Conservation (phyloP, 2,888 invertebrate genomes). For the Mamestra brassicae region DNA sequence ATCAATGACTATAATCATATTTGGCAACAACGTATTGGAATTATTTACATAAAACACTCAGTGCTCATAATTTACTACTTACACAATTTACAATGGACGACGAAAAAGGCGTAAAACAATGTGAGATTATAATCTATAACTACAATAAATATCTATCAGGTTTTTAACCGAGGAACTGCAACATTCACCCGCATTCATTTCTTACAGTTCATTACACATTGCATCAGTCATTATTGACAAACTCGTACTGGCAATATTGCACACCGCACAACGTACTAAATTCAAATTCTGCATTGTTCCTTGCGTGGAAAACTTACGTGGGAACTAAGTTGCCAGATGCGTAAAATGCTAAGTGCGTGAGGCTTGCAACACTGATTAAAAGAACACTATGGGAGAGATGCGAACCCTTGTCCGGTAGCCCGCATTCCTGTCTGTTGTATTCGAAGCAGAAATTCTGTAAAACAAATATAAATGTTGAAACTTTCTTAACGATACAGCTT, state of each 20-base stretch:
- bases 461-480: slow-evolving; percentile 55
- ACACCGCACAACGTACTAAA: slow-evolving; percentile 54
- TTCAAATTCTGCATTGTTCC: slow-evolving; percentile 52
- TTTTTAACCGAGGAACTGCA: slow-evolving; percentile 70
- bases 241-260: slow-evolving; percentile 57
- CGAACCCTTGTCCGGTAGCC: slow-evolving; percentile 71
- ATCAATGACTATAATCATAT: slow-evolving; percentile 58
- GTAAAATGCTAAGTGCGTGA: slow-evolving; percentile 70
- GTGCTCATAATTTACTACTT: slow-evolving; percentile 60
- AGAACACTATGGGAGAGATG: slow-evolving; percentile 66
- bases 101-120: slow-evolving; percentile 63
- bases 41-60: slow-evolving; percentile 65
- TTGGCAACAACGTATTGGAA: slow-evolving; percentile 65
- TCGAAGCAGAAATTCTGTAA: slow-evolving; percentile 88
- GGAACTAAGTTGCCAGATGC: slow-evolving; percentile 59
- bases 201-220: slow-evolving; percentile 63
- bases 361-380: slow-evolving; percentile 73
- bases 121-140: slow-evolving; percentile 61
- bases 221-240: slow-evolving; percentile 60
- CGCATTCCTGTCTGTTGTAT: slow-evolving; percentile 85
- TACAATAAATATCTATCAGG: slow-evolving; percentile 68
- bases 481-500: slow-evolving; percentile 16
- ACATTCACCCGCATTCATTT: slow-evolving; percentile 65
- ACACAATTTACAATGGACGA: slow-evolving; percentile 66
- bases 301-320: slow-evolving; percentile 60